Percentiles rank a stretch among this genome's conserved stretches.
Evolutionary conservation across 2,113 vertebrate genomes (phyloP).

Genomic region (Corythornis vintsioides): DNA sequence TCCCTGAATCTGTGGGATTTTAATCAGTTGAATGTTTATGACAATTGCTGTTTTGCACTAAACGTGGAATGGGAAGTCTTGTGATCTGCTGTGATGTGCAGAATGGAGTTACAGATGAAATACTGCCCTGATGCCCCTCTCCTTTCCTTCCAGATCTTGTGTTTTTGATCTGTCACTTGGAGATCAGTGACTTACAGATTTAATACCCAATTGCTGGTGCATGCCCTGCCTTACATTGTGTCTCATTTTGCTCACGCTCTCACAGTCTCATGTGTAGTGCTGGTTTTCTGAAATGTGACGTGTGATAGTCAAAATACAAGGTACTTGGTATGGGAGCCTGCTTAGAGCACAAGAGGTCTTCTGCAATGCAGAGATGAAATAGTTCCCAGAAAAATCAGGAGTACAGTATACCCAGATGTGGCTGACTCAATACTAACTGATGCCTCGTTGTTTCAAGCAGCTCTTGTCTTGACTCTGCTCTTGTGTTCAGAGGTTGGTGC

Average conservation of each 20-base stretch:
- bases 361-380: not conserved
- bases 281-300: not conserved
- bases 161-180: not conserved
- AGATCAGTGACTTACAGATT: not conserved
- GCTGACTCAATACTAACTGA: not conserved
- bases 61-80: not conserved
- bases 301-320: not conserved
- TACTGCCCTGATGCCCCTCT: not conserved
- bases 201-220: not conserved
- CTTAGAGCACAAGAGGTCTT: not conserved
- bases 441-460: not conserved
- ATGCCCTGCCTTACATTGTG: not conserved
- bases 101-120: not conserved
- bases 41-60: not conserved
- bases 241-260: not conserved
- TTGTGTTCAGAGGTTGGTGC: not conserved
- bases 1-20: not conserved
- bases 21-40: not conserved
- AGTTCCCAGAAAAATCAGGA: not conserved
- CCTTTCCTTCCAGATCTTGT: not conserved
- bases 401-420: not conserved
- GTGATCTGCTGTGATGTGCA: not conserved
- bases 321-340: not conserved
- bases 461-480: not conserved
- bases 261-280: not conserved